These are phyloP conservation scores for Spatulosminthurus flaviceps DNA, from an alignment of 2,888 invertebrate genomes.

Conservation along the genomic window DNA sequence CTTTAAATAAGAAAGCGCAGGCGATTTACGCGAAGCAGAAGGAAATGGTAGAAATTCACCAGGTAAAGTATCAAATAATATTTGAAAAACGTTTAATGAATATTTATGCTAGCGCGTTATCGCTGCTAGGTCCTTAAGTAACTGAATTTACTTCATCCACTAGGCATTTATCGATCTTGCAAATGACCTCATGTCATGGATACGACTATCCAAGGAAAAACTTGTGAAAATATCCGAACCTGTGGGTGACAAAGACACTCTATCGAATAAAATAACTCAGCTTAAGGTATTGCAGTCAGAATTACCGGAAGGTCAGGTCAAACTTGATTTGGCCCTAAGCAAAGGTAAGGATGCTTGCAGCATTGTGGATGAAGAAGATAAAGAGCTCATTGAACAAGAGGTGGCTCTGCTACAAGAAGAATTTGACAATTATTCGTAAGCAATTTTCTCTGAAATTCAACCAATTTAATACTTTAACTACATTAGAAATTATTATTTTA, in stretches of 20 bases:
- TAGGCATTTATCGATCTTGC: slow-evolving; percentile 92
- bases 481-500: no score
- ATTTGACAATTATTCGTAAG: slow-evolving; percentile 83
- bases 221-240: slow-evolving; percentile 92
- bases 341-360: slow-evolving; percentile 88
- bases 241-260: slow-evolving; percentile 87
- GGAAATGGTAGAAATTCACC: slow-evolving; percentile 86
- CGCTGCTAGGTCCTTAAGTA: not conserved
- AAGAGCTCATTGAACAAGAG: slow-evolving; percentile 91
- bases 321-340: slow-evolving; percentile 82
- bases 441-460: no score
- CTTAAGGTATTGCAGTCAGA: slow-evolving; percentile 85
- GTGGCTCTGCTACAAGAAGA: slow-evolving; percentile 89
- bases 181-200: slow-evolving; percentile 91
- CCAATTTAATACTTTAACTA: no score
- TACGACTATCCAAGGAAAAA: slow-evolving; percentile 87
- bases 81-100: not conserved
- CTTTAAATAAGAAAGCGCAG: slow-evolving; percentile 87
- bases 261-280: slow-evolving; percentile 86
- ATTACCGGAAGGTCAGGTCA: slow-evolving; percentile 82
- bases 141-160: no score
- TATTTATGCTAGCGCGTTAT: not conserved
- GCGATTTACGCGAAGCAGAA: slow-evolving; percentile 88
- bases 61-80: slow-evolving; percentile 49
- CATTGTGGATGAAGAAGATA: slow-evolving; percentile 84